Percentiles rank a stretch among this genome's conserved stretches.
These are phyloP conservation scores for Oryzias curvinotus DNA, from an alignment of 2,113 vertebrate species.

Conservation along the genomic window DNA sequence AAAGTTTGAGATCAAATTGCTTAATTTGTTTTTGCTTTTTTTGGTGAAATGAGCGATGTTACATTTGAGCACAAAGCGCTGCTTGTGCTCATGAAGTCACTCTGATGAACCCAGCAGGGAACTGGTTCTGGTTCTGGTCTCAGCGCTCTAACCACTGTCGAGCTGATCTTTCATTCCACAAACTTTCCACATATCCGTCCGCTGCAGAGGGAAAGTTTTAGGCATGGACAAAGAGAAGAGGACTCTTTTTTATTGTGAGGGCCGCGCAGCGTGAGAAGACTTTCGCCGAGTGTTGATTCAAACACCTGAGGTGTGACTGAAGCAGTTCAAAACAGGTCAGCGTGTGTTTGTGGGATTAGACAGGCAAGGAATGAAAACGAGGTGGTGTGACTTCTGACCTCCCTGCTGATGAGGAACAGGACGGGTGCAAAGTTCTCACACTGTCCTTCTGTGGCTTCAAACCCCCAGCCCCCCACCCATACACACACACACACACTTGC, in stretches of 20 bases:
- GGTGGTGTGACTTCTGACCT: constrained; percentile 40
- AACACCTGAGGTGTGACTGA: constrained; percentile 21
- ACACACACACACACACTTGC: neutral
- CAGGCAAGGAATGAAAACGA: constrained; percentile 24
- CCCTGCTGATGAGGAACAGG: constrained; percentile 30
- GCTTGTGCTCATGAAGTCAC: too few relatives aligned
- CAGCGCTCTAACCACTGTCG: neutral
- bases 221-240: neutral
- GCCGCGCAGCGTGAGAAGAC: constrained; percentile 21
- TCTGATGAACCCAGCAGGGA: too few relatives aligned
- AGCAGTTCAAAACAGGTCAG: neutral
- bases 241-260: neutral
- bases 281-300: constrained; percentile 4
- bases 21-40: too few relatives aligned
- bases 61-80: too few relatives aligned
- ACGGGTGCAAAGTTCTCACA: constrained; percentile 47
- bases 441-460: constrained; percentile 47
- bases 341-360: neutral
- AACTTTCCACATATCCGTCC: neutral
- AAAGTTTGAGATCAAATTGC: too few relatives aligned
- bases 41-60: too few relatives aligned
- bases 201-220: neutral
- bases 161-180: neutral
- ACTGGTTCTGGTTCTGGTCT: too few relatives aligned
- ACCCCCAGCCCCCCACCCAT: neutral